These are phyloP conservation scores for Linurgus olivaceus DNA, from an alignment of 2,797 vertebrate species.

Conservation along the genomic window DNA sequence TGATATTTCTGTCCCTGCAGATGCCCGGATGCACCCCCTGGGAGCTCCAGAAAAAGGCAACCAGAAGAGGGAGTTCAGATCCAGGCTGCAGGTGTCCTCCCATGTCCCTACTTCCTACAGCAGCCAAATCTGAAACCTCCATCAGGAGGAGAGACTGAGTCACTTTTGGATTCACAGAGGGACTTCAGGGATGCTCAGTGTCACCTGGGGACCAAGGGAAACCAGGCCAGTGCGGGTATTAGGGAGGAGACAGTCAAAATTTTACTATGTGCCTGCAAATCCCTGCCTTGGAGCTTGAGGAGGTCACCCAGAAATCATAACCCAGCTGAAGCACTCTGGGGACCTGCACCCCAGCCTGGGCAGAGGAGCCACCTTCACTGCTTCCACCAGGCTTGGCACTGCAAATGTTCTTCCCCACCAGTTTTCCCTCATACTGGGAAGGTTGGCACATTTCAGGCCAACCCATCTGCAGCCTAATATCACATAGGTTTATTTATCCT, in stretches of 20 bases:
- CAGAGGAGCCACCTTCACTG: neutral
- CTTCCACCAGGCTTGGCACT: neutral
- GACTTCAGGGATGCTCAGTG: neutral
- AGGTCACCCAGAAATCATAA: neutral
- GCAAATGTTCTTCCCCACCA: neutral
- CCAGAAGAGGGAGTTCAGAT: neutral
- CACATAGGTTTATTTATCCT: neutral
- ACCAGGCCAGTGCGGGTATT: neutral
- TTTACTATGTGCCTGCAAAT: neutral
- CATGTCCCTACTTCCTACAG: neutral
- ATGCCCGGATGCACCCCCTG: neutral
- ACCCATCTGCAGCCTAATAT: neutral
- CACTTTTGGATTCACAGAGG: rapidly evolving
- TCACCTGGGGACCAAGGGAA: neutral
- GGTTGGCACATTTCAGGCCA: neutral
- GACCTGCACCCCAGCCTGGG: neutral
- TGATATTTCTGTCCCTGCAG: neutral
- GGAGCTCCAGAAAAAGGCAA: neutral
- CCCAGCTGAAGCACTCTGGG: neutral
- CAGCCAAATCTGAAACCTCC: neutral
- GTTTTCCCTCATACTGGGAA: neutral
- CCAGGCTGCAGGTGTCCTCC: neutral
- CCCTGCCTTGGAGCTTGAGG: neutral
- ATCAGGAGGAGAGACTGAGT: neutral
- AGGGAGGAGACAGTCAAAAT: neutral